Conservation (phyloP, 2,113 vertebrate species). For the Nanorana parkeri region DNA sequence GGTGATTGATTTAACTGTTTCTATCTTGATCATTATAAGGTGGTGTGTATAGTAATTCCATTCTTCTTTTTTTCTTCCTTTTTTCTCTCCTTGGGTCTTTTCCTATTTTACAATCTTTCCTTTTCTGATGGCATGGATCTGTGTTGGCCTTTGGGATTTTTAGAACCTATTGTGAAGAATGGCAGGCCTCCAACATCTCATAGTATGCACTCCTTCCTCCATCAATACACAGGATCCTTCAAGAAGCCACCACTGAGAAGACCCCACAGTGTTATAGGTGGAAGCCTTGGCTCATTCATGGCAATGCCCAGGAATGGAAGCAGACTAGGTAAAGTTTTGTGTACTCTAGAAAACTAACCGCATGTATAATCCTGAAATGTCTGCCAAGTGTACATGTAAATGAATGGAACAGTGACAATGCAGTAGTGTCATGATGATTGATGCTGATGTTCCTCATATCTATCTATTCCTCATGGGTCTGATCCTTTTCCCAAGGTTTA, state of each 20-base stretch:
- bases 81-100: constrained; percentile 59
- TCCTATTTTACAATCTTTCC: constrained; percentile 68
- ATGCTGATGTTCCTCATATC: too few species aligned
- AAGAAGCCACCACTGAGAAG: constrained; percentile 91
- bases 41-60: constrained; percentile 62
- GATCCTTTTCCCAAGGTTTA: too few species aligned
- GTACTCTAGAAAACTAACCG: neutral
- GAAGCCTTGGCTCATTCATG: constrained; percentile 92
- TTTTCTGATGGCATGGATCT: constrained; percentile 70
- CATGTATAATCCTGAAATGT: neutral
- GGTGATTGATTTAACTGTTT: constrained; percentile 24
- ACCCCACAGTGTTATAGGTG: constrained; percentile 93
- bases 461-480: too few species aligned
- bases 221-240: constrained; percentile 94
- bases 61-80: constrained; percentile 62
- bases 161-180: constrained; percentile 89
- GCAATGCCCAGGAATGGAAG: constrained; percentile 93
- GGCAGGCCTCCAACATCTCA: constrained; percentile 91
- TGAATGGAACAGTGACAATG: neutral
- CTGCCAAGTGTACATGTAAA: neutral
- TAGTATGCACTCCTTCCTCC: constrained; percentile 96
- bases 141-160: constrained; percentile 66
- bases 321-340: constrained; percentile 84
- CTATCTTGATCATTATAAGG: constrained; percentile 49
- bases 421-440: neutral